phyloP scores from a whole-genome alignment of 2,888 invertebrate genomes.

The Leptopilina syphax region DNA sequence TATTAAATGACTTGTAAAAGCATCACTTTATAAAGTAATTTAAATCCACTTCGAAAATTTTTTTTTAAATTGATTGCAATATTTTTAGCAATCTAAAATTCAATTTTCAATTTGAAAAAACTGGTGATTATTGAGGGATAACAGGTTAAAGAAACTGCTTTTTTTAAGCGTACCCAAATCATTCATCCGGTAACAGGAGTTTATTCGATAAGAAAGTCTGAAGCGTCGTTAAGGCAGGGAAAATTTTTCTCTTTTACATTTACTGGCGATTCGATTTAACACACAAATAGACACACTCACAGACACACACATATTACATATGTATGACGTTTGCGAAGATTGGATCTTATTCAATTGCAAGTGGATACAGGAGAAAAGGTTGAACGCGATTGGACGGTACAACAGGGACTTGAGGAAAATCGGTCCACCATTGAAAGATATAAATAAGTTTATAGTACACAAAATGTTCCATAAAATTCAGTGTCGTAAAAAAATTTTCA shows the following conservation, averaged over 20 bases:
- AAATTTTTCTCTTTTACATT: constrained; percentile 47
- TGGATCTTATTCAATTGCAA: constrained; percentile 52
- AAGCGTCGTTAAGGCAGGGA: not conserved
- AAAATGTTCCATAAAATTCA: constrained; percentile 36
- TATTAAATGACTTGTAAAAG: no score
- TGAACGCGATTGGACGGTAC: constrained; percentile 13
- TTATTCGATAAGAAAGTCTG: constrained; percentile 11
- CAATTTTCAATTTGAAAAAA: not conserved
- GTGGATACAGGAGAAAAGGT: constrained; percentile 18
- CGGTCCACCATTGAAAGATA: constrained; percentile 20
- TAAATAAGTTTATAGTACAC: constrained; percentile 32
- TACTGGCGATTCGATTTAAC: constrained; percentile 57
- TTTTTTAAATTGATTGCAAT: no score
- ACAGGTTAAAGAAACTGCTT: constrained; percentile 2
- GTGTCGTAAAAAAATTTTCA: constrained; percentile 12
- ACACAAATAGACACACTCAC: constrained; percentile 44
- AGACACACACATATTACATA: constrained; percentile 41
- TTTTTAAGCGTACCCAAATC: not conserved
- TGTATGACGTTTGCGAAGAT: constrained; percentile 52
- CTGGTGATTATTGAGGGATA: not conserved
- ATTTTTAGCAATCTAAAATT: not conserved
- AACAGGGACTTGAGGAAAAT: constrained; percentile 4
- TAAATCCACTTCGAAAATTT: no score
- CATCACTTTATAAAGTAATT: no score
- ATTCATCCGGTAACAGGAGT: constrained; percentile 9